These are phyloP conservation scores for Uria lomvia DNA, from an alignment of 2,113 vertebrate species.

Conservation along the genomic window DNA sequence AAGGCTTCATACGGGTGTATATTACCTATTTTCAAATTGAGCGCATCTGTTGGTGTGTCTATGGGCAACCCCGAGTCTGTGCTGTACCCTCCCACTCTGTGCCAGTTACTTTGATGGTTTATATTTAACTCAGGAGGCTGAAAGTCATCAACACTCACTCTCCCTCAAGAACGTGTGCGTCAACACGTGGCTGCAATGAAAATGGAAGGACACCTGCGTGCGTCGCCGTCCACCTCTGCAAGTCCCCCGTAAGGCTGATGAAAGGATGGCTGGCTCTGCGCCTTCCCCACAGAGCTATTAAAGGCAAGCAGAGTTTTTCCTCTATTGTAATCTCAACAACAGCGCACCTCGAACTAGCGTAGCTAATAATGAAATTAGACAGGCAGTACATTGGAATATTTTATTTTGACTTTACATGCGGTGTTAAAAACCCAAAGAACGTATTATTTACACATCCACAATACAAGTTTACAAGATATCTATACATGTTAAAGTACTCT, in stretches of 20 bases:
- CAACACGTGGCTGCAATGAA: background rate
- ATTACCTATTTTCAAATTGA: background rate
- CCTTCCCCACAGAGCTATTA: background rate
- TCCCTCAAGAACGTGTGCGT: background rate
- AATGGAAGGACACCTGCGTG: background rate
- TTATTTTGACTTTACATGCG: constrained; percentile 99
- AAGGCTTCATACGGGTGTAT: background rate
- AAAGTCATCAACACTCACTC: background rate
- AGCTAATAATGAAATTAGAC: background rate
- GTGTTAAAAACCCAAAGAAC: constrained; percentile 98
- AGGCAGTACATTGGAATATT: constrained; percentile 83
- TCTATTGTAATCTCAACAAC: rapidly evolving
- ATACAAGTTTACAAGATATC: constrained; percentile 98
- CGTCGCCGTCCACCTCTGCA: rapidly evolving
- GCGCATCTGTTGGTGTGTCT: background rate
- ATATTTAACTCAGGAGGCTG: background rate
- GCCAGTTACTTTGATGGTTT: rapidly evolving
- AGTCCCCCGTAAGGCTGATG: background rate
- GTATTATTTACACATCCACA: constrained; percentile 99
- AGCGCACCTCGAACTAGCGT: background rate
- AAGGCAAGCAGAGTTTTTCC: background rate
- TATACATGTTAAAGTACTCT: constrained; percentile 97
- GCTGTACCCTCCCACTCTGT: background rate
- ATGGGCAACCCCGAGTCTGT: background rate
- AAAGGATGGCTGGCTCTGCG: background rate